These are phyloP conservation scores for Pteromalus puparum DNA, from an alignment of 1,140 invertebrate species.

Conservation along the genomic window DNA sequence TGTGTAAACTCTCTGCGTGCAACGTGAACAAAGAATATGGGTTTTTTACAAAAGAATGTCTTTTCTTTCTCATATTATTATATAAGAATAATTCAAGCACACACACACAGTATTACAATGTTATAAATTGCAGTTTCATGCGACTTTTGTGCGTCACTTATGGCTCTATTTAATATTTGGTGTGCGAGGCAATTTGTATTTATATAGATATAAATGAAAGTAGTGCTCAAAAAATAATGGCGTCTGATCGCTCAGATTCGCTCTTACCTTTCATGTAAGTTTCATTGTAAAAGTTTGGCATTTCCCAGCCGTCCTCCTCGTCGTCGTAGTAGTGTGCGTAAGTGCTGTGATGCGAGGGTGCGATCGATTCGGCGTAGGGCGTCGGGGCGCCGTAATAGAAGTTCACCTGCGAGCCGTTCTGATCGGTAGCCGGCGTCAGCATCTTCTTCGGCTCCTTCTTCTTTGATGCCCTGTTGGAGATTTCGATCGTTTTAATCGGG, in stretches of 20 bases:
- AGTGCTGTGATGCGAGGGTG: constrained; percentile 95
- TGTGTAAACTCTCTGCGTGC: constrained; percentile 85
- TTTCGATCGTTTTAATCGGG: not conserved
- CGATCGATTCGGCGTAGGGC: constrained; percentile 95
- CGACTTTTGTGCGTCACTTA: constrained; percentile 37
- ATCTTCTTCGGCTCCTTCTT: constrained; percentile 93
- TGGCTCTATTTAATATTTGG: constrained; percentile 21
- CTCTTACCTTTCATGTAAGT: constrained; percentile 92
- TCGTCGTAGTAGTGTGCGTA: constrained; percentile 96
- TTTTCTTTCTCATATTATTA: not conserved
- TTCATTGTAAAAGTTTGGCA: constrained; percentile 98
- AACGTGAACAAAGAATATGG: constrained; percentile 52
- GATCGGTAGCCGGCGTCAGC: constrained; percentile 88
- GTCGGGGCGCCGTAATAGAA: constrained; percentile 96
- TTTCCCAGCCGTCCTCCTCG: constrained; percentile 97
- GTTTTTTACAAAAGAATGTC: constrained; percentile 41
- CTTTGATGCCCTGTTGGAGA: constrained; percentile 80
- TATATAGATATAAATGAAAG: constrained; percentile 23
- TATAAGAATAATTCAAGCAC: not conserved
- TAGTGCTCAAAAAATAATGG: constrained; percentile 55
- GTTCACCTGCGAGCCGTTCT: constrained; percentile 94
- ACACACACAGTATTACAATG: constrained; percentile 39
- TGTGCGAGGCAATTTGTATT: constrained; percentile 47
- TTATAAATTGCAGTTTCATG: constrained; percentile 31
- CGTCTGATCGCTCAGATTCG: constrained; percentile 55